Evolutionary conservation across 2,113 vertebrate species (phyloP), one percentile per base, ranked within the genome.

Genomic region (Pachycephala philippinensis): DNA sequence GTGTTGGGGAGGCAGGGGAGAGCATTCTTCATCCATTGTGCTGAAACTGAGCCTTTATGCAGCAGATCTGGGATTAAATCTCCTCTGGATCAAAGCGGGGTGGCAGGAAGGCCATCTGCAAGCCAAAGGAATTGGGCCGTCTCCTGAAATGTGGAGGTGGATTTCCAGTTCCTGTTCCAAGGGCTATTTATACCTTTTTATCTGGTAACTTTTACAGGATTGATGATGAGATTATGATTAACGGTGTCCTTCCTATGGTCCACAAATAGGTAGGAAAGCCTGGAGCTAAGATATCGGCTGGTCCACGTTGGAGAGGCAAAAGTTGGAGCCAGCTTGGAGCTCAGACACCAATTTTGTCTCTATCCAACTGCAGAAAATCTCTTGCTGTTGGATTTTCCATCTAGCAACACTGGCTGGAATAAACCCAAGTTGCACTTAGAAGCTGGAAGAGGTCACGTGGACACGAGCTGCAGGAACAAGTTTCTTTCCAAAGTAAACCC

Each of bases 131-230:
- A 52, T 56, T 44, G 50, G 30, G 24, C 24, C 1, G 1, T 49
- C 86, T 66, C 83, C 80, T 84, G 83, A 81, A 90, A 81, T 14
- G 35, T 0, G 0, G 63, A 84, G 71, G 45, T 27, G 27, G 47
- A 10, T 78, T 96, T 95, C 95, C 95, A 92, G 91, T 87, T 95
- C 94, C 93, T 89, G 76, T 90, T 95, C 93, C 95, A 96, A 78
- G 30, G 10, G 22, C 40, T 95, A 89, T 96, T 95, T 90, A 90
- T 96, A 68, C 15, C 27, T 42, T 75, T 78, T 93, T 70, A 90
- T 90, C 91, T 68, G 35, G 40, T 31, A 61, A 26, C 8, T 93
- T 59, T 63, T n/a, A 20, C 93, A 80, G 42, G 28, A 45, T 14
- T 89, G 44, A 85, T 80, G 53, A 53, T 21, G 64, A 86, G 65